A percentile compares a stretch with the other conserved stretches of the same genome.
phyloP scores from a whole-genome alignment of 2,113 vertebrate genomes.

The Casuarius casuarius region DNA sequence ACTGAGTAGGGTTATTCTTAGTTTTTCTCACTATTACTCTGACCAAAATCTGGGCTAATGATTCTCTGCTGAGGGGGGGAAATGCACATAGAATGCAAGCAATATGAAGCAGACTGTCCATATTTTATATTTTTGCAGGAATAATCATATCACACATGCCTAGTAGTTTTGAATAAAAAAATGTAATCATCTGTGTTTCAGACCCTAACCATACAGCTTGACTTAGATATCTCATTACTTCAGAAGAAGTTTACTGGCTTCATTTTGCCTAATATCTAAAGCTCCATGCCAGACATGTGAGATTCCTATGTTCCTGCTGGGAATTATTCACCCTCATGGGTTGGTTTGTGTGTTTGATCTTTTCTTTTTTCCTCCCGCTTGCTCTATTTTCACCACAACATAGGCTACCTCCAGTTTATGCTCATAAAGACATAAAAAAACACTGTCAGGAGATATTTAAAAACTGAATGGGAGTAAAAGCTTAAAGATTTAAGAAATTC shows the following conservation, averaged over 20 bases:
- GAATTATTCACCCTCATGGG: background rate
- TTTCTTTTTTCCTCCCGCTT: background rate
- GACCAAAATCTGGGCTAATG: background rate
- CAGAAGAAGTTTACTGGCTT: constrained; percentile 28
- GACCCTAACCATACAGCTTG: background rate
- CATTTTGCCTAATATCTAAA: constrained; percentile 43
- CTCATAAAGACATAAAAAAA: background rate
- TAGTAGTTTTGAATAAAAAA: background rate
- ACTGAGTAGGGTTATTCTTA: background rate
- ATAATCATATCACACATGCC: background rate
- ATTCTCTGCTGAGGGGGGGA: background rate
- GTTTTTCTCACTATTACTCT: background rate
- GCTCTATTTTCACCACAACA: background rate
- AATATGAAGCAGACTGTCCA: background rate
- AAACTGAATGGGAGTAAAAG: background rate
- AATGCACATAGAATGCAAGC: background rate
- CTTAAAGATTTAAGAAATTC: background rate
- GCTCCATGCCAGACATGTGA: background rate
- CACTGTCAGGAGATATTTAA: background rate
- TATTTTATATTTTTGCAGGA: background rate
- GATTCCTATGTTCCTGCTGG: background rate
- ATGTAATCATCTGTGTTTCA: background rate
- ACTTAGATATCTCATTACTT: background rate
- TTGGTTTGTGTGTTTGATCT: background rate
- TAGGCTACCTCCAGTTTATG: background rate